phyloP scores from a whole-genome alignment of 2,888 invertebrate species.

The Dynastes maya region DNA sequence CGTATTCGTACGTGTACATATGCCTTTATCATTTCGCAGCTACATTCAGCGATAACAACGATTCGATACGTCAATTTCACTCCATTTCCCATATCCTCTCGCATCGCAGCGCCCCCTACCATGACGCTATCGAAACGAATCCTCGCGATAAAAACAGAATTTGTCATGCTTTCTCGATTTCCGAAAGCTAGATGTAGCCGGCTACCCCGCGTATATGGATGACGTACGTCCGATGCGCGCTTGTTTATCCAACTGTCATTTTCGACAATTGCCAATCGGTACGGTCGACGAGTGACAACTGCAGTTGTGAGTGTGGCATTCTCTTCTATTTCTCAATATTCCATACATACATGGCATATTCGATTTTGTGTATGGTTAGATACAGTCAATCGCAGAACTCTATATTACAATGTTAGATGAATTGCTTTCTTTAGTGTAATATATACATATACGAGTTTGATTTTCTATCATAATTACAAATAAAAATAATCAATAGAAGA shows the following conservation, averaged over 20 bases:
- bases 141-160: conserved; percentile 32
- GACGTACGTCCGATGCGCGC: conserved; percentile 10
- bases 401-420: no score
- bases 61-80: conserved; percentile 37
- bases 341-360: neutral
- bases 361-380: neutral
- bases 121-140: neutral
- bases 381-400: neutral
- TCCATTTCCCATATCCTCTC: conserved; percentile 20
- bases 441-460: no score
- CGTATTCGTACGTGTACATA: no score
- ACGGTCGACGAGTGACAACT: conserved; percentile 39
- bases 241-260: conserved; percentile 47
- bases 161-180: conserved; percentile 35
- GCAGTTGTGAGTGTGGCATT: conserved; percentile 19
- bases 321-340: neutral
- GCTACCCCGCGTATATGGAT: neutral
- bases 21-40: neutral
- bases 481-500: no score
- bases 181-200: neutral
- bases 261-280: conserved; percentile 40
- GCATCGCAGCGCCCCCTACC: neutral
- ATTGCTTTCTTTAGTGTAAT: no score
- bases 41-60: conserved; percentile 13
- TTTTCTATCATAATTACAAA: no score